phyloP scores from a whole-genome alignment of 1,140 invertebrate species.

The Drosophila melanica region DNA sequence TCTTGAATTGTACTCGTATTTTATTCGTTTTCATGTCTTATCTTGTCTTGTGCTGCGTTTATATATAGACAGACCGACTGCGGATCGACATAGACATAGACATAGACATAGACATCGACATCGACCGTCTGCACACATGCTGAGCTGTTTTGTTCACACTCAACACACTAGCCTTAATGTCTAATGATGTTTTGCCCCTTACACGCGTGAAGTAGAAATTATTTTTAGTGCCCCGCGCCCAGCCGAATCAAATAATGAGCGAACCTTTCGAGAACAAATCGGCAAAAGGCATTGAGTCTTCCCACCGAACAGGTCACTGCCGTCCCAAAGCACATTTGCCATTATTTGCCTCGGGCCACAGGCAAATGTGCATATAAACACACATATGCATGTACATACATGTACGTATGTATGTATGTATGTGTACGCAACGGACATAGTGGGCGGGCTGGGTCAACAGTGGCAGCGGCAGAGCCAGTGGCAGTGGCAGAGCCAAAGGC shows the following conservation, averaged over 20 bases:
- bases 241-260: constrained; percentile 40
- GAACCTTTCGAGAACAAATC: constrained; percentile 44
- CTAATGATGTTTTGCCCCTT: constrained; percentile 61
- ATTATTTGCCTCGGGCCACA: constrained; percentile 11
- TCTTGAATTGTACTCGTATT: constrained; percentile 48
- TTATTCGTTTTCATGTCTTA: constrained; percentile 31
- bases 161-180: constrained; percentile 55
- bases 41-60: constrained; percentile 43
- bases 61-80: constrained; percentile 54
- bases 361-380: not conserved
- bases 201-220: constrained; percentile 56
- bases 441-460: constrained; percentile 36
- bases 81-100: constrained; percentile 41
- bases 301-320: constrained; percentile 33
- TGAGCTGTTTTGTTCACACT: constrained; percentile 52
- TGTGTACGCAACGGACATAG: not conserved
- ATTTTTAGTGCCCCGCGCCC: constrained; percentile 49
- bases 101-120: constrained; percentile 22
- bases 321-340: constrained; percentile 34
- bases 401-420: not conserved
- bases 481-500: not conserved
- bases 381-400: not conserved
- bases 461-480: not conserved
- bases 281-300: constrained; percentile 8
- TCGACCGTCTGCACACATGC: constrained; percentile 51